These are phyloP conservation scores for Calameuta idolon DNA, from an alignment of 2,888 invertebrate species.

Conservation along the genomic window DNA sequence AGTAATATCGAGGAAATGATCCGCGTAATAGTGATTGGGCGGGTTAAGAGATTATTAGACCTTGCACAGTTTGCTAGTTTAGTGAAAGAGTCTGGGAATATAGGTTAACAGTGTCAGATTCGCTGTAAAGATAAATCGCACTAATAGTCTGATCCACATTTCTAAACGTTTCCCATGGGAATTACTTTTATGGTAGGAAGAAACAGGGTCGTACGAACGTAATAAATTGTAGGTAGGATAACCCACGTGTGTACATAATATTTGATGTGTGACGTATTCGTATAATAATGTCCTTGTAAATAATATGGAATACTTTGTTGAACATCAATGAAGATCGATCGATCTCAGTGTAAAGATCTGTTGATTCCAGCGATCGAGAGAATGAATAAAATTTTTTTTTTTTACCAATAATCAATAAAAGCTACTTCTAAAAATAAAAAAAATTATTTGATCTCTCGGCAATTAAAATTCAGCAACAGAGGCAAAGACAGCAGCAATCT, in stretches of 20 bases:
- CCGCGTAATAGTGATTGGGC: background rate
- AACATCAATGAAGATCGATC: background rate
- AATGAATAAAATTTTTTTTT: background rate
- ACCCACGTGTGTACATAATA: background rate
- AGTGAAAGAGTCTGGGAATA: background rate
- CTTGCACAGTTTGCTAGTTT: background rate
- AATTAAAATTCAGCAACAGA: background rate
- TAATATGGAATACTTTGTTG: background rate
- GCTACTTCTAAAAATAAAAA: background rate
- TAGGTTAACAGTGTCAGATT: conserved; percentile 7
- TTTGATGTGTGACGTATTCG: background rate
- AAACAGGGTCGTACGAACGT: background rate
- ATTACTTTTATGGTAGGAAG: background rate
- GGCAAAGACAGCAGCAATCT: background rate
- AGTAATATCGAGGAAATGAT: background rate
- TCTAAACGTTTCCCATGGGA: background rate
- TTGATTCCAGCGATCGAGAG: background rate
- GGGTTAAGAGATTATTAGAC: background rate
- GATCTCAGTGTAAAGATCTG: background rate
- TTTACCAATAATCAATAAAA: background rate
- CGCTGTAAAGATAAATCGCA: conserved; percentile 1
- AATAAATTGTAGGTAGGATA: background rate
- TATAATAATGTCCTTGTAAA: background rate
- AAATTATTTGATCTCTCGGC: background rate
- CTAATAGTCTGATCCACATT: background rate